Conservation (phyloP, 2,797 vertebrate genomes). For the Coracias cyanogaster region DNA sequence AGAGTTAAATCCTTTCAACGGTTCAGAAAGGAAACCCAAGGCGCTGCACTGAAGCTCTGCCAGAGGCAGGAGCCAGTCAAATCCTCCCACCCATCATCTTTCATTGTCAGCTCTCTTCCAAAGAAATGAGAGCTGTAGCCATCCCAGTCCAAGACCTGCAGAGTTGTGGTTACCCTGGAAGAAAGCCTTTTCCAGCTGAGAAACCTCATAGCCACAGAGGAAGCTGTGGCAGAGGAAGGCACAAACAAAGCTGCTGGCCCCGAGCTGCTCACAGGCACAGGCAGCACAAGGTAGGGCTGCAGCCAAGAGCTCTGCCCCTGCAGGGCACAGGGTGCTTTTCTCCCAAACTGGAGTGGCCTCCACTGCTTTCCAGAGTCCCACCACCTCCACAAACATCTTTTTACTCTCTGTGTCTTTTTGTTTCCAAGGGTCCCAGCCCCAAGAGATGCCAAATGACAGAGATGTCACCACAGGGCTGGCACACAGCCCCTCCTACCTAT, state of each 20-base stretch:
- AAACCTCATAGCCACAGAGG: not conserved
- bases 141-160: not conserved
- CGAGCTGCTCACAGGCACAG: accelerated
- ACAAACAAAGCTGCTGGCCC: not conserved
- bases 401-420: not conserved
- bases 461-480: not conserved
- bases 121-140: not conserved
- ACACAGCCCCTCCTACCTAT: not conserved
- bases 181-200: not conserved
- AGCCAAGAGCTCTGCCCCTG: not conserved
- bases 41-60: not conserved
- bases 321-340: not conserved
- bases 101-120: not conserved
- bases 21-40: not conserved
- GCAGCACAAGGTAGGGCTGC: not conserved
- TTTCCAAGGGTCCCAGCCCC: not conserved
- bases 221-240: constrained; percentile 25
- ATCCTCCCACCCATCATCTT: not conserved
- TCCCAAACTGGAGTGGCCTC: not conserved
- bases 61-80: not conserved
- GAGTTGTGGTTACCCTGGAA: constrained; percentile 22
- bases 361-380: not conserved
- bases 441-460: not conserved
- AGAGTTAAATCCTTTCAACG: not conserved
- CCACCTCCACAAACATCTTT: not conserved